Base-by-base conservation (phyloP, 2,888 invertebrate genomes). In the Acrocyrtus sp. region DNA sequence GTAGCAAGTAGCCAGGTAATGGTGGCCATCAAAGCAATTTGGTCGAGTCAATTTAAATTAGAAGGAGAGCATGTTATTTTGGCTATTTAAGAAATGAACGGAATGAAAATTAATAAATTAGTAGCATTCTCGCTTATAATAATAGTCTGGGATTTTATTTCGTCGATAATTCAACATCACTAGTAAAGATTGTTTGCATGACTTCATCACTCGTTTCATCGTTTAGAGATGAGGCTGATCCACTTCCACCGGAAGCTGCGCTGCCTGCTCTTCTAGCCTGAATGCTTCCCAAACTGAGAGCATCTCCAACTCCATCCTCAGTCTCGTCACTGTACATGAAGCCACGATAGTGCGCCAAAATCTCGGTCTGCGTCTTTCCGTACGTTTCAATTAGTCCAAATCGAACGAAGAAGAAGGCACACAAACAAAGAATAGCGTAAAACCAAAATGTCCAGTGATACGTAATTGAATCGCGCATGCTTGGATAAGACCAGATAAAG, bases 321-420 rank as follows among this genome's bases (percentile, higher is more conserved):
- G 39, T 43, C n/a, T n/a, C 45, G 17, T 15, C 10, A 5, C 3
- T 15, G 58, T 58, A 45, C 27, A 27, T 1, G 17, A 3, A 4
- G 45, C 58, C 60, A n/a, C 27, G 24, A 41, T 66, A 66, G 27
- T 66, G 66, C 1, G 56, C 57, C 50, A 66, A 39, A 26, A 66
- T 66, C 6, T 57, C 39, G 15, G 34, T 50, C n/a, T 27, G 29
- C 1, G 57, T 57, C 29, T 66, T 66, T 17, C 66, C 66, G 21
- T 57, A 50, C 1, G 66, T 66, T 26, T 66, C 66, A 29, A 27
- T 50, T n/a, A 57, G 48, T 19, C 6, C 47, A 19, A 66, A 41
- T 10, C n/a, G 24, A 15, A 45, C 26, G 41, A 34, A 66, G 1
- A 56, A 29, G 29, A 22, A 47, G 1, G 48, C 48, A 6, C n/a